These are phyloP conservation scores for Molossus alvarezi DNA, from an alignment of 2,797 vertebrate species.

Conservation along the genomic window DNA sequence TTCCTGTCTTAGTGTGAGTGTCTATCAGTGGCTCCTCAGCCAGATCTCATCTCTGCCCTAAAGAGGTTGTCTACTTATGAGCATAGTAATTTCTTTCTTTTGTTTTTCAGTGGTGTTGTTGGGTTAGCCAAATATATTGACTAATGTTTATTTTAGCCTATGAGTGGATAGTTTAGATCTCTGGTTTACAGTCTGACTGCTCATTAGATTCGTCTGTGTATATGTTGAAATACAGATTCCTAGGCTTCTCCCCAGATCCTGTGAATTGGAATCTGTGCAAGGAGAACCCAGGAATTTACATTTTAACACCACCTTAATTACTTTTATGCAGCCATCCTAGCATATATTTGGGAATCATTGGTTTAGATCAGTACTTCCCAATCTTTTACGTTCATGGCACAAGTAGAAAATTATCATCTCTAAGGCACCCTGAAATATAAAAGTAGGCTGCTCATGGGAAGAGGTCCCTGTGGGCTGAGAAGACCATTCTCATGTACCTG, in stretches of 20 bases:
- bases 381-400: neutral
- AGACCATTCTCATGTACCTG: neutral
- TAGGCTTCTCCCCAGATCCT: constrained; percentile 22
- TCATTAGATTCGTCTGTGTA: constrained; percentile 11
- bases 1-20: neutral
- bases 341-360: neutral
- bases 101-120: neutral
- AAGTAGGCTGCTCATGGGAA: neutral
- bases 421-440: neutral
- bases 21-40: neutral
- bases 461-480: neutral
- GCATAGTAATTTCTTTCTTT: neutral
- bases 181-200: constrained; percentile 38
- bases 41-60: neutral
- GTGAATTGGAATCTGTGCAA: constrained; percentile 7
- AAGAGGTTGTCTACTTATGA: neutral
- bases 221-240: constrained; percentile 17
- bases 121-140: neutral
- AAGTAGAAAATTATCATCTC: neutral
- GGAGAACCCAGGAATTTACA: neutral
- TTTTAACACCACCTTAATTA: neutral
- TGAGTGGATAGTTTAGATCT: constrained; percentile 16
- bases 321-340: neutral
- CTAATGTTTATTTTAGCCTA: constrained; percentile 39
- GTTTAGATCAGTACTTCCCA: neutral